Percentiles rank a stretch among this genome's conserved stretches.
Conservation (phyloP, 2,797 vertebrate species). For the Sebastes glaucus region DNA sequence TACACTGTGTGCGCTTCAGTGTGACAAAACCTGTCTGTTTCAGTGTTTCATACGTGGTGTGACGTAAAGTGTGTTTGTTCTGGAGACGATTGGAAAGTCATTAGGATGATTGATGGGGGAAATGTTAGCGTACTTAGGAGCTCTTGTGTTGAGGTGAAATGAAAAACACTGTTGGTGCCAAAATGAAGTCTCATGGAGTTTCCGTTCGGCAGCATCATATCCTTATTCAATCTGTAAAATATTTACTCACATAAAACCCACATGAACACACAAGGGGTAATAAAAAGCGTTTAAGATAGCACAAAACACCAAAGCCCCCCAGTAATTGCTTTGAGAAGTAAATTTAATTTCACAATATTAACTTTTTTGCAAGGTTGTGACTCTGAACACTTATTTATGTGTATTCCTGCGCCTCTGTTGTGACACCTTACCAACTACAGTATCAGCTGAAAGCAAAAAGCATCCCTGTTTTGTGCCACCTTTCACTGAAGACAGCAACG, state of each 20-base stretch:
- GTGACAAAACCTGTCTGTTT: conserved; percentile 4
- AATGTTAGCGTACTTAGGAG: not conserved
- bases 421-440: conserved; percentile 8
- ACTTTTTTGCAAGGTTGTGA: not conserved
- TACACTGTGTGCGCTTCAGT: conserved; percentile 1
- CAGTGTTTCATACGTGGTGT: not conserved
- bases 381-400: conserved; percentile 4
- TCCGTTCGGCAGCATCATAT: not conserved
- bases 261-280: not conserved
- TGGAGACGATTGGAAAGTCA: not conserved
- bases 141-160: not conserved
- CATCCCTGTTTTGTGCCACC: conserved; percentile 1
- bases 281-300: not conserved
- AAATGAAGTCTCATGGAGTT: not conserved
- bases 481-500: conserved; percentile 25
- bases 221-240: not conserved
- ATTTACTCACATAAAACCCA: not conserved
- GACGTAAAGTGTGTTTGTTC: not conserved
- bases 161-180: conserved; percentile 4
- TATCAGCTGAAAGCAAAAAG: conserved; percentile 33
- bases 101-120: not conserved
- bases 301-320: not conserved
- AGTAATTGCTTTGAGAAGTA: not conserved
- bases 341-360: not conserved
- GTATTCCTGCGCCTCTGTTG: conserved; percentile 6